Evolutionary conservation across 2,888 invertebrate genomes (phyloP), one percentile per base, ranked within the genome.

Genomic region (Bhutanitis thaidina): DNA sequence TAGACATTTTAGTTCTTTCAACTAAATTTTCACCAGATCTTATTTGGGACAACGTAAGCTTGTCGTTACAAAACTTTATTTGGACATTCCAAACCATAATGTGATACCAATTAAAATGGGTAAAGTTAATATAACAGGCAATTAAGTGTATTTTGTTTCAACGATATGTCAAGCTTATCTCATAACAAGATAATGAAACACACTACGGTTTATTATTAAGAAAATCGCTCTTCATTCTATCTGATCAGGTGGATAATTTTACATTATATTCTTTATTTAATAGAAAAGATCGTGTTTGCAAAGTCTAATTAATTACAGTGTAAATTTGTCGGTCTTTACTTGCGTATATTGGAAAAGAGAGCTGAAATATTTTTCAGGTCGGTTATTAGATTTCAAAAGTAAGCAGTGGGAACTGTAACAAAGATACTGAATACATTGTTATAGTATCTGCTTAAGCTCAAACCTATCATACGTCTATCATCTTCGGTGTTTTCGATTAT

Each of bases 241-340:
- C 47, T 29, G 13, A 36, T 39, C 48, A 43, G 30, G 44, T 15
- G 43, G 12, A 43, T 45, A 43, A 38, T 27, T 13, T 47, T 47
- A 43, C 43, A 50, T 34, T 50, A 39, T 39, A 39, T 16, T 44
- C 45, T 70, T 73, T 70, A 69, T 74, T 70, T 67, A 69, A 69
- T 58, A 62, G 52, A 55, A 62, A 61, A 58, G 64, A 66, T 67
- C 61, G 59, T 55, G 56, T 56, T 62, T 64, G 49, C 12, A 39
- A 51, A 45, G 27, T 50, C 14, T 50, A 49, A 56, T 60, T 56
- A 61, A 61, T 63, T 64, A 57, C 53, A 52, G 15, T 48, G 46
- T 32, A 55, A 57, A 57, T 43, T 53, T 40, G 46, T 56, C 40
- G 34, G 43, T 39, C 38, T 38, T 39, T 37, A 38, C 14, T 29